Evolutionary conservation across 1,140 invertebrate genomes (phyloP).

Genomic region (Calosoma granatense): DNA sequence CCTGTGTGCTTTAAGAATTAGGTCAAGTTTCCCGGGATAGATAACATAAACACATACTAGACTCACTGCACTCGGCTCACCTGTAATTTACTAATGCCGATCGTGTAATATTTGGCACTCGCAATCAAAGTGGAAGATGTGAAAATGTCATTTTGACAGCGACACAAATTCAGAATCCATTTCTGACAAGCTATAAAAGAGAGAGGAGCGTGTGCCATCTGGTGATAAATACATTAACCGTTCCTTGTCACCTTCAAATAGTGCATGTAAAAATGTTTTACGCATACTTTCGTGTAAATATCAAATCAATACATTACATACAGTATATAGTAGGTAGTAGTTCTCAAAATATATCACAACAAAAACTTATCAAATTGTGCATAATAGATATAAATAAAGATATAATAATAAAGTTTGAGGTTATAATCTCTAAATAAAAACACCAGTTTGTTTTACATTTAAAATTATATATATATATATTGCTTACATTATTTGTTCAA

Average conservation of each 20-base stretch:
- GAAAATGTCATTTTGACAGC: background rate
- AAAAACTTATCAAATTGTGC: no score
- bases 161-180: background rate
- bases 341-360: no score
- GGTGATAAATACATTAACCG: background rate
- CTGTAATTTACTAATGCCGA: background rate
- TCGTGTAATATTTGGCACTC: background rate
- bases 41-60: background rate
- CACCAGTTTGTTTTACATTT: background rate
- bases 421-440: no score
- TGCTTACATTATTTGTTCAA: conserved; percentile 1
- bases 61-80: background rate
- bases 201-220: background rate
- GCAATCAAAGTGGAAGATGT: background rate
- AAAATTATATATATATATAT: conserved; percentile 7
- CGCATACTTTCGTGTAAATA: no score
- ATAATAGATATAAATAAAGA: no score
- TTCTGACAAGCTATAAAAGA: background rate
- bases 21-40: background rate
- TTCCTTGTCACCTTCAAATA: background rate
- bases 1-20: background rate
- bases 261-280: background rate
- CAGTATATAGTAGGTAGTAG: no score
- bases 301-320: no score
- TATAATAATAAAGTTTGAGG: no score